Base-by-base conservation (phyloP, 2,888 invertebrate genomes). In the Cataglyphis albicans region DNA sequence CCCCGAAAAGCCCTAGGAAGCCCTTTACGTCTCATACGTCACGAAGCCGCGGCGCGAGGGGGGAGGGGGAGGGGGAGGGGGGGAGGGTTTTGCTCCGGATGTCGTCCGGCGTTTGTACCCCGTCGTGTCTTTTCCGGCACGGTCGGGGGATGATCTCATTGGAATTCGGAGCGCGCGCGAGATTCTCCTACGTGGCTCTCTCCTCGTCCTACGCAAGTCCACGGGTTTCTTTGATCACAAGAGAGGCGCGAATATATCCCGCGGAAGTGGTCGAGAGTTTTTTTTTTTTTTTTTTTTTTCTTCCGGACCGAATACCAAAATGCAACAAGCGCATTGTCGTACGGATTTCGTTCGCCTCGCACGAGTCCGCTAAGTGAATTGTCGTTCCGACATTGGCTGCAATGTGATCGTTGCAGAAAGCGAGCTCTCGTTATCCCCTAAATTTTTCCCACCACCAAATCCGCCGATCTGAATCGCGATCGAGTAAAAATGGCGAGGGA, bases 301-400 rank as follows among this genome's bases (percentile, higher is more conserved):
- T 81, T 80, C 64, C 52, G 65, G 87, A 81, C 87, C 25, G 18
- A 64, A 21, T 84, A 87, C 87, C 86, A 88, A 85, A 84, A 88
- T 75, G 89, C 89, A 89, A 89, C 89, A 89, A 88, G 89, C 88
- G 64, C 38, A 73, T 85, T 85, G 83, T 55, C 75, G 52, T 63
- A 41, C 81, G 21, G 10, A n/a, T 12, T 67, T 55, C 75, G 64
- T 55, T 38, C 38, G 25, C 38, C 25, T n/a, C 65, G 65, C 64
- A 67, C 76, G 57, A n/a, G 59, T 44, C 9, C 7, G n/a, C 55
- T 41, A 59, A 70, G 78, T 78, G 68, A 70, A 78, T 70, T 44
- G 59, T 70, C 59, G 72, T 25, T 25, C 18, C 59, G 35, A 48
- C 29, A 29, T 29, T 25, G 18, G 21, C 67, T 18, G 35, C 44